Base-by-base conservation (phyloP, 1,140 invertebrate species). In the Drosophila setifemur region DNA sequence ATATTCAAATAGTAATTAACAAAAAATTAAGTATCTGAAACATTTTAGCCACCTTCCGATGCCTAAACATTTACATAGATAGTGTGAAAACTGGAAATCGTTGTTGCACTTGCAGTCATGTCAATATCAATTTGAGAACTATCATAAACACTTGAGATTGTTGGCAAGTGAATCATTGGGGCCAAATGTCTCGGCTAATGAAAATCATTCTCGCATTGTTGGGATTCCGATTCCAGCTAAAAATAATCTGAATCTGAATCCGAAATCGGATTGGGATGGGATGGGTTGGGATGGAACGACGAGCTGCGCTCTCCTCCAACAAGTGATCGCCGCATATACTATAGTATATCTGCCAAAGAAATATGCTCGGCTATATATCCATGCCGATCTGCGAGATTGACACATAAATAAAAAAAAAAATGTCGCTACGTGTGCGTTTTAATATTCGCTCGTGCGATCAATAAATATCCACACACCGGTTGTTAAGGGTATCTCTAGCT, bases 371-470 rank as follows among this genome's bases (percentile, higher is more conserved):
- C 14, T 48, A 35, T 44, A 12, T 42, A 2, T 53, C 11, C 61
- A n/a, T 23, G 57, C 60, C 58, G 60, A 81, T 72, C 76, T 57
- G 52, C 66, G 57, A 71, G 73, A 67, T 79, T 82, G 75, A 67
- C 58, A 74, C 64, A 83, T 79, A 78, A 70, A 79, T 74, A 86
- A 74, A 66, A 52, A 53, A n/a, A n/a, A 50, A 71, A 14, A 45
- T 72, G 67, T 72, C 69, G 45, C 55, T 63, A 14, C 52, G 66
- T 69, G 67, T 67, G 67, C 53, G 44, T 70, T 72, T 72, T 71
- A 71, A 50, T 40, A 60, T 70, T 19, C 69, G 69, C 69, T 72
- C 69, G 68, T 71, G 68, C 68, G 55, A 72, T 72, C 69, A 57
- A 72, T 72, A 72, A 63, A 63, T 72, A 72, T 50, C 19, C 44